Conservation (phyloP, 2,797 vertebrate genomes). For the Alcedo quadribrachys region DNA sequence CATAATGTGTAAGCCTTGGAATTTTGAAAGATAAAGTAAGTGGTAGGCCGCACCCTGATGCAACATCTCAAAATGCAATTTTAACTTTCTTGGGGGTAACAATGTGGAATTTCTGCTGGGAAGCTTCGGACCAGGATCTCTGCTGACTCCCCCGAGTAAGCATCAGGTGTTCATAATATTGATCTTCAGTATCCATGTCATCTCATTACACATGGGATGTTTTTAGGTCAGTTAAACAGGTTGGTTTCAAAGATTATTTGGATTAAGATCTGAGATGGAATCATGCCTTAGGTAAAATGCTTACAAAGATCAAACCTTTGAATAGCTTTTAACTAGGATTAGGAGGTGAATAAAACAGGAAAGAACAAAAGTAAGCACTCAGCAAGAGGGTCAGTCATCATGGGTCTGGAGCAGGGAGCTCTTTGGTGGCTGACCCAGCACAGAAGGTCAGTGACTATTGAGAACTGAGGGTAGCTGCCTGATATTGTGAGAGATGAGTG, state of each 20-base stretch:
- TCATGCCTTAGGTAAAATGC: slow-evolving; percentile 53
- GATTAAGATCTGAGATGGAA: slow-evolving; percentile 56
- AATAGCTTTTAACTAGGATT: slow-evolving; percentile 59
- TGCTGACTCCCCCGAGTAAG: background rate
- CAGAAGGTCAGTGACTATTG: background rate
- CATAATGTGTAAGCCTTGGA: slow-evolving; percentile 64
- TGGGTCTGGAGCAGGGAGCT: background rate
- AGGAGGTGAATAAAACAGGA: slow-evolving; percentile 40
- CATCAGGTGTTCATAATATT: background rate
- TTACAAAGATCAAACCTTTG: slow-evolving; percentile 27
- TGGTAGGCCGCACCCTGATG: slow-evolving; percentile 48
- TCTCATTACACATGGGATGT: background rate
- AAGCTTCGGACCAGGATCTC: slow-evolving; percentile 22
- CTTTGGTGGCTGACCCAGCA: background rate
- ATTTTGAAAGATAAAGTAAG: slow-evolving; percentile 53
- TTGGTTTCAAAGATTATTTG: slow-evolving; percentile 34
- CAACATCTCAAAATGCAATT: slow-evolving; percentile 32
- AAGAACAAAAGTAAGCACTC: slow-evolving; percentile 23
- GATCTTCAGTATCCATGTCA: background rate
- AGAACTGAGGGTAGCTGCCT: background rate
- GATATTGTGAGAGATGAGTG: fast-evolving
- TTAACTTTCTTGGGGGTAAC: background rate
- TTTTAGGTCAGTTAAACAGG: slow-evolving; percentile 5
- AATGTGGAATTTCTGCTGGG: background rate
- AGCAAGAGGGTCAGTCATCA: background rate